Evolutionary conservation across 2,888 invertebrate species (phyloP), one percentile per base, ranked within the genome.

Genomic region (Timandra comae): DNA sequence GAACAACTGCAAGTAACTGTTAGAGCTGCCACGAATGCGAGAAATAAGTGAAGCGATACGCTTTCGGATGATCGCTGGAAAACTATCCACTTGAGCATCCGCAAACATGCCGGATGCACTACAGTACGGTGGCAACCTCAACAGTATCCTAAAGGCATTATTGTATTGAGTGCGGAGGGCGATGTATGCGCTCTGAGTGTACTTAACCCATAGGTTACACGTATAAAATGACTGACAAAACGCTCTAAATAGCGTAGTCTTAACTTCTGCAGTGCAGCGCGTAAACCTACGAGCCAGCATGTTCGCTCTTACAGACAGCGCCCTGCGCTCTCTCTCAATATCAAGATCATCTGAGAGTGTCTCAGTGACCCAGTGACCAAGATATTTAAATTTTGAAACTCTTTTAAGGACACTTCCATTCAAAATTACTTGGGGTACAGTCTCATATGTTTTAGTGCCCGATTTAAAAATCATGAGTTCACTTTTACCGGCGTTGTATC

Each of bases 401-500:
- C 7, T 2, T 2, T 29, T 10, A 2, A 29, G 7, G 11, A 2
- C 20, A 20, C 10, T 21, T 3, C 29, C 29, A 8, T n/a, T 8
- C 11, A 21, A 12, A 3, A 6, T 19, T 6, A 29, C 29, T 10
- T 20, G 8, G 10, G 29, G 29, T 3, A 29, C 21, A 4, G 20
- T 20, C 5, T 6, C 6, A n/a, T 29, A 29, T 7, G 29, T 29
- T 21, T 29, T 29, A 4, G 11, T 10, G 3, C 29, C 29, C 4
- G 21, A 20, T 11, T 21, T 29, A 27, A 33, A 33, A 7, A 33
- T 7, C 28, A 33, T 22, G 2, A 33, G 12, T 24, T 33, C 28
- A 22, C 33, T 33, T 23, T 33, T 33, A 7, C 7, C 24, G 7
- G 23, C 24, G 7, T 33, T 33, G 7, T 33, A 33, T 10, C 20